These are phyloP conservation scores for Hystrix cristata DNA, from an alignment of 2,113 vertebrate genomes.

Conservation along the genomic window DNA sequence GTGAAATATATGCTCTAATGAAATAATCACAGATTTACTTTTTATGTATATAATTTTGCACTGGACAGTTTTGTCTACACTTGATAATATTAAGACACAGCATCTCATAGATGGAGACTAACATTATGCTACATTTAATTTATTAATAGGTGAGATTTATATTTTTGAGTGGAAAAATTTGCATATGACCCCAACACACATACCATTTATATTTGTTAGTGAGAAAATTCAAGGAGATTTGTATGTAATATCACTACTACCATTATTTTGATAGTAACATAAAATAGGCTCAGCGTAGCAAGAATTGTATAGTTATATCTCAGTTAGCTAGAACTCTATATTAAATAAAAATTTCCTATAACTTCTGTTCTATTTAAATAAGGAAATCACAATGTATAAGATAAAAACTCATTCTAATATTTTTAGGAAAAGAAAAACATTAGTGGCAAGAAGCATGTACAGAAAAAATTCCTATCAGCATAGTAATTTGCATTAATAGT, in stretches of 20 bases:
- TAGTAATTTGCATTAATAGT: neutral
- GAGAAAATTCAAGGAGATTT: conserved; percentile 36
- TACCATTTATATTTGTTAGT: conserved; percentile 53
- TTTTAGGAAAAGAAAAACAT: conserved; percentile 46
- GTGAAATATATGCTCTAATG: conserved; percentile 36
- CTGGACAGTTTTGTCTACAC: neutral
- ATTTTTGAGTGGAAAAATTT: conserved; percentile 46
- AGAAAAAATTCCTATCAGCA: neutral
- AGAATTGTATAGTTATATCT: neutral
- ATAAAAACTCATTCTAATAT: conserved; percentile 9
- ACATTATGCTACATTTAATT: conserved; percentile 26
- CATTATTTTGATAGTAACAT: conserved; percentile 45
- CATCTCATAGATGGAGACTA: neutral
- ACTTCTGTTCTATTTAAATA: conserved; percentile 40
- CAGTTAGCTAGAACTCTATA: conserved; percentile 1
- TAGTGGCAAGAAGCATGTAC: neutral
- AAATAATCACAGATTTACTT: conserved; percentile 41
- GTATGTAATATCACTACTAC: conserved; percentile 8
- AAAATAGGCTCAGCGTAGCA: neutral
- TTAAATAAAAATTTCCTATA: conserved; percentile 42
- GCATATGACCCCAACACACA: neutral
- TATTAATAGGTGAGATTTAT: conserved; percentile 41
- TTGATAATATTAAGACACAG: conserved; percentile 51
- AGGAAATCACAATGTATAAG: conserved; percentile 20
- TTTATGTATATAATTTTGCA: conserved; percentile 24